Evolutionary conservation across 2,113 vertebrate genomes (phyloP).

Genomic region (Zosterops lateralis): DNA sequence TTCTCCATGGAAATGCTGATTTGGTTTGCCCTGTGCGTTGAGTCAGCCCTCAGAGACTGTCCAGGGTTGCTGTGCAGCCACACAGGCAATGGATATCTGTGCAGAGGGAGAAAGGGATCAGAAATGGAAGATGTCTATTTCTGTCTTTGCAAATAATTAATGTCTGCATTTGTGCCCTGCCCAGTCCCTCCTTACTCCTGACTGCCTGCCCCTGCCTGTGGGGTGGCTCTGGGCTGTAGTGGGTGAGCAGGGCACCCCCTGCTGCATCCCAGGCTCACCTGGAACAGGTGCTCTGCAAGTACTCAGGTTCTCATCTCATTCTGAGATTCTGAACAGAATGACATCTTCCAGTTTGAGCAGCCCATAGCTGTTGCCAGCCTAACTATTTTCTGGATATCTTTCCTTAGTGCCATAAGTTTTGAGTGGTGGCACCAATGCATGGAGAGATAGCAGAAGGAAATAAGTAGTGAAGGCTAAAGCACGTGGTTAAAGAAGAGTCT

Average conservation of each 20-base stretch:
- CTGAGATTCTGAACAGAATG: neutral
- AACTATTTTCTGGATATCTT: neutral
- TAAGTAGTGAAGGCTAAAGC: slow-evolving; percentile 59
- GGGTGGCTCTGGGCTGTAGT: fast-evolving
- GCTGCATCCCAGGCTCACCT: neutral
- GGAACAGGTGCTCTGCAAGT: neutral
- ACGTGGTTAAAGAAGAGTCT: slow-evolving; percentile 57
- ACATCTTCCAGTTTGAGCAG: neutral
- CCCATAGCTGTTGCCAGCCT: neutral
- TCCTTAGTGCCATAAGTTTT: neutral
- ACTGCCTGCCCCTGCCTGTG: neutral
- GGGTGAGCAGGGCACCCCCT: neutral
- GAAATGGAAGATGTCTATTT: neutral
- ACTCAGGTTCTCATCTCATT: neutral
- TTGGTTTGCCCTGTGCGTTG: neutral
- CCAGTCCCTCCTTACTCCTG: neutral
- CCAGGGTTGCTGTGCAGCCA: fast-evolving
- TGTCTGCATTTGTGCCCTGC: neutral
- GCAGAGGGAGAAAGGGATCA: neutral
- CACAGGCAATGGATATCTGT: fast-evolving
- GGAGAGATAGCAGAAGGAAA: slow-evolving; percentile 58
- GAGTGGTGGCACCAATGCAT: slow-evolving; percentile 29
- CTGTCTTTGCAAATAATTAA: neutral
- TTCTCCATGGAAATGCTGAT: neutral
- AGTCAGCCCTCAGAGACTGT: fast-evolving